Conservation (phyloP, 2,797 vertebrate genomes). For the Falco novaeseelandiae region DNA sequence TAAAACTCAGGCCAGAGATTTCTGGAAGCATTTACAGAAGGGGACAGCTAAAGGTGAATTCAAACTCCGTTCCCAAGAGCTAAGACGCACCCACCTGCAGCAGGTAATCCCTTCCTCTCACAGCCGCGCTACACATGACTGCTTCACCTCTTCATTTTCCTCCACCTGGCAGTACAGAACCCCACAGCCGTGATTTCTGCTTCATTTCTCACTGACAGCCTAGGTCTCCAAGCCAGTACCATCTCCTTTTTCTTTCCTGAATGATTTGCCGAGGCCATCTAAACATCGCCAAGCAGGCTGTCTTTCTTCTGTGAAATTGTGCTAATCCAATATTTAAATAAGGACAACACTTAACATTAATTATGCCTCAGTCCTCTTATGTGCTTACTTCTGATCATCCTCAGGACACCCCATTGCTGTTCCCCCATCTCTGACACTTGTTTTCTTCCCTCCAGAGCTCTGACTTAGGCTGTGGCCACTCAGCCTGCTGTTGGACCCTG, state of each 20-base stretch:
- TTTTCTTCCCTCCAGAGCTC: neutral
- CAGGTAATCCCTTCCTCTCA: neutral
- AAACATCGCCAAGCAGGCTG: neutral
- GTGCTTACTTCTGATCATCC: neutral
- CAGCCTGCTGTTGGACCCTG: neutral
- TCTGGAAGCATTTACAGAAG: neutral
- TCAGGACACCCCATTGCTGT: neutral
- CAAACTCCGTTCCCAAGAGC: neutral
- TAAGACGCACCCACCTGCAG: neutral
- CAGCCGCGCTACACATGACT: neutral
- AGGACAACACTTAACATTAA: neutral
- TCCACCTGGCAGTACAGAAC: neutral
- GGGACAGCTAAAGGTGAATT: neutral
- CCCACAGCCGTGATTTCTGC: neutral
- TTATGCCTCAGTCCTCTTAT: neutral
- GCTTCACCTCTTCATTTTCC: neutral
- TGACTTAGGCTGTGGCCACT: neutral
- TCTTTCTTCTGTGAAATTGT: neutral
- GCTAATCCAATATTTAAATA: neutral
- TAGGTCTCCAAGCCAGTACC: neutral
- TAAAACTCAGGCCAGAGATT: neutral
- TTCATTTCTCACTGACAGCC: neutral
- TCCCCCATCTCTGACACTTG: neutral
- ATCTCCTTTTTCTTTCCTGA: neutral
- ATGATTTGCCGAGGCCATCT: neutral